Base-by-base conservation (phyloP, 2,113 vertebrate genomes). In the Delphinapterus leucas region DNA sequence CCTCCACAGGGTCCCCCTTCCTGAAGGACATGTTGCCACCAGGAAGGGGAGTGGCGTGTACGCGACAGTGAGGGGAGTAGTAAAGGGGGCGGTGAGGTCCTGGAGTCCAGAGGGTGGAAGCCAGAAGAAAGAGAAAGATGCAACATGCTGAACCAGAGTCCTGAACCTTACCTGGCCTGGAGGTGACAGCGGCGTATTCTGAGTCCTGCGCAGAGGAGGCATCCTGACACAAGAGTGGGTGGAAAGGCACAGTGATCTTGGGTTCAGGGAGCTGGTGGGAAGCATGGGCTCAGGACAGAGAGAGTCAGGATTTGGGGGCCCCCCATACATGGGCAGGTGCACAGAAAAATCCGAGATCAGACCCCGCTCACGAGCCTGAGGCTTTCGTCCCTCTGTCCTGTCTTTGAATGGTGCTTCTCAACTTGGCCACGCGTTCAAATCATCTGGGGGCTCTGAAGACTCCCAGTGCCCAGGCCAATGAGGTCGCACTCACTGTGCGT, bases 401-500 rank as follows among this genome's bases (percentile, higher is more conserved):
- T 15, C 21, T 80, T 86, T 38, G 38, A 6, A 3, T 1, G 12
- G 1, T 38, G 26, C 13, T 70, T 84, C 74, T 85, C 38, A 55
- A 18, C 18, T 36, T 85, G 77, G 28, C 20, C 65, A 31, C 1
- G 1, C 1, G 8, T 33, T n/a, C 67, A n/a, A 82, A 53, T 91
- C 41, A 60, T 14, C 44, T 65, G 41, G 8, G 8, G 71, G 47
- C 9, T 86, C 76, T 49, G 15, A 6, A 41, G 44, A 33, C 33
- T 61, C 74, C 41, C 17, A 28, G 9, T 10, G 23, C 3, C 10
- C 79, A 68, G 26, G 44, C 17, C 58, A 28, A 4, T 33, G n/a
- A 74, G 74, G 28, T 70, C 9, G 6, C 25, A 53, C 10, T 10
- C 55, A 14, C 17, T 47, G 2, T 36, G 31, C 0, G 0, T 61